Evolutionary conservation across 2,888 invertebrate genomes (phyloP).

Genomic region (Loripinus fragilis): DNA sequence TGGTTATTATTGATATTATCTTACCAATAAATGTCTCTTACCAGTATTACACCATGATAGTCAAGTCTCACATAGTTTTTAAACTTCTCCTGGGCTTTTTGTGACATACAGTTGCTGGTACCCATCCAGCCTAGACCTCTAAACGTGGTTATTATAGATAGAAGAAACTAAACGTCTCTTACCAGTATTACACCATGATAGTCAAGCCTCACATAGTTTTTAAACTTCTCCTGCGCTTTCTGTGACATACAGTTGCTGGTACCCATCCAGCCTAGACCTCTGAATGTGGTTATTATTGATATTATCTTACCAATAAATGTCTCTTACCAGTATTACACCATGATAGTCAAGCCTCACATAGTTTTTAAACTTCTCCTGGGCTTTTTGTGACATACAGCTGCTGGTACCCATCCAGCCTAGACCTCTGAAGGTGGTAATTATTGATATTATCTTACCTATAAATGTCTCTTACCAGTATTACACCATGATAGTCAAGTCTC

Average conservation of each 20-base stretch:
- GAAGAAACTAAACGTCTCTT: no score
- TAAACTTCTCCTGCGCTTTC: slow-evolving; percentile 38
- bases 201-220: slow-evolving; percentile 66
- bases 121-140: slow-evolving; percentile 73
- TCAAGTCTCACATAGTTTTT: slow-evolving; percentile 67
- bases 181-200: slow-evolving; percentile 77
- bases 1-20: slow-evolving; percentile 71
- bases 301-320: no score
- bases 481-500: slow-evolving; percentile 76
- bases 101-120: slow-evolving; percentile 60
- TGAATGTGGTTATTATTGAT: slow-evolving; percentile 72
- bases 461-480: slow-evolving; percentile 68
- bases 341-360: slow-evolving; percentile 73
- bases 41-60: slow-evolving; percentile 76
- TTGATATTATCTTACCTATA: no score
- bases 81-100: slow-evolving; percentile 36
- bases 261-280: slow-evolving; percentile 73
- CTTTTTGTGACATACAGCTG: slow-evolving; percentile 57
- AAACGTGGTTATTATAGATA: slow-evolving; percentile 72
- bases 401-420: slow-evolving; percentile 69
- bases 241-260: slow-evolving; percentile 60
- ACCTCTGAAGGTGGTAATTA: slow-evolving; percentile 72
- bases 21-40: no score
- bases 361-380: slow-evolving; percentile 43
- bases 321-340: slow-evolving; percentile 72